These are phyloP conservation scores for Lepidonotus clava DNA, from an alignment of 2,888 invertebrate species.

Conservation along the genomic window DNA sequence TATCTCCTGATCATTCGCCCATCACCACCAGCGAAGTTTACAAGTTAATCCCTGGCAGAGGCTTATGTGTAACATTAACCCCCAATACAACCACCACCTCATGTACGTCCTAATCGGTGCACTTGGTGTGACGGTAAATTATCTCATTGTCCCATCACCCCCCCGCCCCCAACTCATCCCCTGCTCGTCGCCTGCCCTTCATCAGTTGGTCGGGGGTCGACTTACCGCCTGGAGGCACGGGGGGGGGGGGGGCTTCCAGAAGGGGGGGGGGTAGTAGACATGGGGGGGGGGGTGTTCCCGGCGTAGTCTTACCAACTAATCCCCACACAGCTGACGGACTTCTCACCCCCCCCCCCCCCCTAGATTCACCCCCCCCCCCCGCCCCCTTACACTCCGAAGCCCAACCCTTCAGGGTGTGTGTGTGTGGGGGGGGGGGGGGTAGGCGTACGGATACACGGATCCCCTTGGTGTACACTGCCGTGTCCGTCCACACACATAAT, in stretches of 20 bases:
- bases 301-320: neutral
- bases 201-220: too few species aligned
- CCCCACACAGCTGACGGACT: neutral
- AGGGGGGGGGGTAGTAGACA: too few species aligned
- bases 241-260: too few species aligned
- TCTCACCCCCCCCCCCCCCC: neutral
- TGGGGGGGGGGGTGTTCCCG: neutral
- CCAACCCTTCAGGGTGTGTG: neutral
- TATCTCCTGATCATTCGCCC: neutral
- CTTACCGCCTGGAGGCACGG: too few species aligned
- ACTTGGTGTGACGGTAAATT: too few species aligned
- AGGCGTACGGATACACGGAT: neutral
- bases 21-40: neutral
- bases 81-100: neutral
- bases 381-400: neutral
- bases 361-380: neutral
- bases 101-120: neutral
- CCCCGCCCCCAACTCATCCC: neutral
- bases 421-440: neutral
- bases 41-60: neutral
- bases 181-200: too few species aligned
- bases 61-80: neutral
- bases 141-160: too few species aligned
- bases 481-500: too few species aligned
- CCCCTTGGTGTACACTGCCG: too few species aligned